phyloP scores from a whole-genome alignment of 1,140 invertebrate species.

The Sminthurides bifidus region DNA sequence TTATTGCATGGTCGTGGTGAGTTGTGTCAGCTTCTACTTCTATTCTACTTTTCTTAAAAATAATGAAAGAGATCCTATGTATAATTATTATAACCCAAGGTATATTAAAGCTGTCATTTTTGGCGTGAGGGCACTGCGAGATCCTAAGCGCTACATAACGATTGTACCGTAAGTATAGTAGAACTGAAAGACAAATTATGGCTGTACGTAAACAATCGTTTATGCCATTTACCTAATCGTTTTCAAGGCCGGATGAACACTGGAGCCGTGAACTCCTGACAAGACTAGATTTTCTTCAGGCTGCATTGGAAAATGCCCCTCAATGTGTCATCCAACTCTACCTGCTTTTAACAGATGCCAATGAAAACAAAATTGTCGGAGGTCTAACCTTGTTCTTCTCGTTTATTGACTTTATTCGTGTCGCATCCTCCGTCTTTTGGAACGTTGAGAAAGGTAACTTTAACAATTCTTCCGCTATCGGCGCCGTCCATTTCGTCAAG shows the following conservation, averaged over 20 bases:
- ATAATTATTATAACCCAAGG: constrained; percentile 9
- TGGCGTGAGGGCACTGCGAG: constrained; percentile 16
- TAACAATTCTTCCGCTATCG: not conserved
- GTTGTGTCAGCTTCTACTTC: not conserved
- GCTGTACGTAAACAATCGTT: too few species aligned
- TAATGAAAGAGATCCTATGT: too few species aligned
- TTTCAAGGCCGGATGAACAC: constrained; percentile 21
- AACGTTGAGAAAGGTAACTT: constrained; percentile 17
- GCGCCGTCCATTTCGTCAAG: not conserved
- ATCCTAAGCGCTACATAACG: constrained; percentile 22
- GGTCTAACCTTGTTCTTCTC: constrained; percentile 19
- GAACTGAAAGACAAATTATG: too few species aligned
- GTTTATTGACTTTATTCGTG: constrained; percentile 27
- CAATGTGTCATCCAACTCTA: constrained; percentile 26
- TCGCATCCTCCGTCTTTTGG: constrained; percentile 17
- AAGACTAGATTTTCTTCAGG: constrained; percentile 24
- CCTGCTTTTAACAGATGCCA: constrained; percentile 13
- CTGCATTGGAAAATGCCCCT: constrained; percentile 28
- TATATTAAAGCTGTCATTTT: constrained; percentile 27
- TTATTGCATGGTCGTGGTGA: constrained; percentile 23
- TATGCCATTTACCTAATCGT: not conserved
- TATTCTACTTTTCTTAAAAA: not conserved
- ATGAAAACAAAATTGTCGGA: constrained; percentile 13
- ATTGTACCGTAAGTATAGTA: constrained; percentile 17
- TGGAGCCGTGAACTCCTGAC: constrained; percentile 25